Evolutionary conservation across 1,140 invertebrate genomes (phyloP).

Genomic region (Sinella curviseta): DNA sequence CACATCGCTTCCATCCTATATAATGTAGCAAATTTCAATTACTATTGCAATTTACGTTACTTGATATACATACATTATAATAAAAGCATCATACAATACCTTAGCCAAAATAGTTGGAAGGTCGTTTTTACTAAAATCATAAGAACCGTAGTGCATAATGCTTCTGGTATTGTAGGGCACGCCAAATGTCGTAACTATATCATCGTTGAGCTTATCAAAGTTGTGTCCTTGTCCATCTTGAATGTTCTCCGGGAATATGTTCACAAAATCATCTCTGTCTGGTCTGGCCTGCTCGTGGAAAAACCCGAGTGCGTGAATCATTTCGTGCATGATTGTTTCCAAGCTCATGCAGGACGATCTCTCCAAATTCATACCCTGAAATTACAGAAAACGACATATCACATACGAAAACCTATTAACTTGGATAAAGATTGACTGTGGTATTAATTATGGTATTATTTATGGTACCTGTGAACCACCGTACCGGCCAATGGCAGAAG

Average conservation of each 20-base stretch:
- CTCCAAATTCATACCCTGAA: slow-evolving; percentile 59
- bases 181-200: neutral
- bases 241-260: slow-evolving; percentile 60
- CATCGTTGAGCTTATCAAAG: neutral
- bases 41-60: no score
- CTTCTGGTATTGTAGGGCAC: slow-evolving; percentile 54
- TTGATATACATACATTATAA: neutral
- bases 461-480: slow-evolving; percentile 58
- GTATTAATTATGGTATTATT: neutral
- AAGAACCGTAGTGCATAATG: slow-evolving; percentile 52
- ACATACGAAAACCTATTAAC: neutral
- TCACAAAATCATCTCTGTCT: slow-evolving; percentile 59
- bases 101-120: slow-evolving; percentile 21
- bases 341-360: slow-evolving; percentile 59
- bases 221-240: slow-evolving; percentile 41
- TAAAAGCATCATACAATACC: neutral
- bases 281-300: slow-evolving; percentile 61
- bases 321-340: slow-evolving; percentile 61
- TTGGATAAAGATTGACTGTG: neutral
- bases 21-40: no score
- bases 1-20: neutral
- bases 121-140: slow-evolving; percentile 2
- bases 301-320: slow-evolving; percentile 60
- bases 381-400: neutral
- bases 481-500: slow-evolving; percentile 60